These are phyloP conservation scores for Parnassius apollo DNA, from an alignment of 2,888 invertebrate species.

Conservation along the genomic window DNA sequence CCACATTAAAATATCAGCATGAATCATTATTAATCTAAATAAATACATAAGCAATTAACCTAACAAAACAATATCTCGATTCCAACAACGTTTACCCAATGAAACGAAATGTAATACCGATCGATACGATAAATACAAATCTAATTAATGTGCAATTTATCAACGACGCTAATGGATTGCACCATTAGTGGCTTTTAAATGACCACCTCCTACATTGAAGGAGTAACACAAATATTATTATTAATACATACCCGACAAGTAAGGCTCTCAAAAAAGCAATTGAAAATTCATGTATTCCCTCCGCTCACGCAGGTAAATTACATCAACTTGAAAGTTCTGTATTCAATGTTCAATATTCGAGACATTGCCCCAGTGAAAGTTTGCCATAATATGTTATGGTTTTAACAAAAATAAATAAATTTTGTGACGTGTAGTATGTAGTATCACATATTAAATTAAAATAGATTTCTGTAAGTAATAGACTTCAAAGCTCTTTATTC, in stretches of 20 bases:
- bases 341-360: slow-evolving; percentile 3
- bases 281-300: slow-evolving; percentile 17
- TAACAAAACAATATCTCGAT: background rate
- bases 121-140: slow-evolving; percentile 6
- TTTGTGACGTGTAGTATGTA: background rate
- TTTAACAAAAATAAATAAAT: background rate
- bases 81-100: background rate
- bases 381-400: background rate
- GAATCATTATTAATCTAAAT: no score
- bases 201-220: slow-evolving; percentile 2
- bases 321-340: slow-evolving; percentile 1
- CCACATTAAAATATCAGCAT: no score
- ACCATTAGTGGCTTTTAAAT: slow-evolving; percentile 10
- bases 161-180: slow-evolving; percentile 6
- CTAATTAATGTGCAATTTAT: slow-evolving; percentile 12
- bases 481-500: no score
- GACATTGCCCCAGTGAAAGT: background rate
- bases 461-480: no score
- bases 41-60: background rate
- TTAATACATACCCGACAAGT: slow-evolving; percentile 9
- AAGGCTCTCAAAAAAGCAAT: slow-evolving; percentile 9
- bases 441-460: no score
- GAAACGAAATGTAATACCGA: background rate
- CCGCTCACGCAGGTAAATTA: slow-evolving; percentile 6
- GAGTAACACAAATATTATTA: slow-evolving; percentile 8